Base-by-base conservation (phyloP, 2,113 vertebrate species). In the Bos indicus region DNA sequence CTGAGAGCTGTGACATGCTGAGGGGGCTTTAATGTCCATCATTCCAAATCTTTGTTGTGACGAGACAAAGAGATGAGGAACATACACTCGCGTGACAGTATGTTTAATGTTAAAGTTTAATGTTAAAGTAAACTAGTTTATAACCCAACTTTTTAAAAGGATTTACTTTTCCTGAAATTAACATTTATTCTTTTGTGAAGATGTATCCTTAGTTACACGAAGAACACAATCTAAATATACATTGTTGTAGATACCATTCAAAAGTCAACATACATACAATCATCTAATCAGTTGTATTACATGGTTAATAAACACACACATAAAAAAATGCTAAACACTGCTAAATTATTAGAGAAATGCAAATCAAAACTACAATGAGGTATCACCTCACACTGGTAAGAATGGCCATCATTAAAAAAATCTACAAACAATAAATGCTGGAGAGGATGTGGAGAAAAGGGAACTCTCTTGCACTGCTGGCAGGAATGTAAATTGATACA, bases 161-260 rank as follows among this genome's bases (percentile, higher is more conserved):
- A 96, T 74, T 85, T 89, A 62, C 30, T 83, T 13, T 88, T 97
- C 92, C 10, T 94, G 26, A 54, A 94, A 64, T 93, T 80, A 78
- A 67, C 9, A 77, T 87, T 89, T 98, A 94, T 95, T 93, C 57
- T 97, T 96, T 67, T 81, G 19, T 28, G 95, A 95, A 93, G 51
- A 93, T 62, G 71, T 57, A 91, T 92, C 28, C 19, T 13, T 52
- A 81, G 21, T 96, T 97, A 93, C 9, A 96, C 78, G 89, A 98
- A 85, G 88, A 98, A 98, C 88, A 96, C 88, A 97, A 56, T 93
- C 33, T 86, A 94, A 95, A 93, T 77, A 91, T 48, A 97, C 71
- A 97, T 46, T 84, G 51, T 25, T 91, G 56, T 15, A 67, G 96
- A 57, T 90, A 46, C 51, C 51, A 96, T 64, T 85, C 85, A 95